Evolutionary conservation across 2,797 vertebrate genomes (phyloP), one percentile per base, ranked within the genome.

Genomic region (Dipus sagitta): DNA sequence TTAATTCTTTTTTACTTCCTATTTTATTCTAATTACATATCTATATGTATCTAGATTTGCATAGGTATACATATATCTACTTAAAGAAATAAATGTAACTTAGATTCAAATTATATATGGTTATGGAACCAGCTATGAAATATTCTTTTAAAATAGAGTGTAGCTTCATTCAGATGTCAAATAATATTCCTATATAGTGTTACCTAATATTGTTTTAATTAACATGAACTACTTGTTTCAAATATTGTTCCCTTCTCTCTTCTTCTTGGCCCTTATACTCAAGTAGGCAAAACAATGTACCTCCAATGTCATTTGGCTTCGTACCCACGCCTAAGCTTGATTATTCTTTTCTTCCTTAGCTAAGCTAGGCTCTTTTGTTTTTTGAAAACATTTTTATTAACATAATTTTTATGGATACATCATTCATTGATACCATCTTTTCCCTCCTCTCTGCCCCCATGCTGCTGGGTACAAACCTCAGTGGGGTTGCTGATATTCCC

Each of bases 201-300:
- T 88, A 32, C 80, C 12, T 0, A n/a, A 11, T 67, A 77, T 72
- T 94, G 15, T 67, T 93, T 86, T 90, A 87, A 87, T 28, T 87
- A 21, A 3, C 32, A 67, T 47, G 11, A 88, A 2, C 18, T 60
- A 9, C n/a, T 87, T 58, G 70, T 80, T 85, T 71, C n/a, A 71
- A 38, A 4, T 76, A 4, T 62, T n/a, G 15, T 74, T 67, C 4
- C 12, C 77, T 3, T 71, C 77, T 52, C 34, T 74, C 28, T 42
- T 88, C 58, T 9, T 90, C 72, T 90, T 12, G 14, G 26, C 32
- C 5, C 23, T 68, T 13, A 54, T 64, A 78, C 6, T 42, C 0
- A 28, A 78, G 2, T 80, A 62, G 81, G 6, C 38, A 23, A 10
- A 87, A 32, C 3, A 32, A 15, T 2, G 76, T 80, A 26, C 20